A percentile compares a stretch with the other conserved stretches of the same genome.
Evolutionary conservation across 2,888 invertebrate species (phyloP).

Genomic region (Idaea aversata): DNA sequence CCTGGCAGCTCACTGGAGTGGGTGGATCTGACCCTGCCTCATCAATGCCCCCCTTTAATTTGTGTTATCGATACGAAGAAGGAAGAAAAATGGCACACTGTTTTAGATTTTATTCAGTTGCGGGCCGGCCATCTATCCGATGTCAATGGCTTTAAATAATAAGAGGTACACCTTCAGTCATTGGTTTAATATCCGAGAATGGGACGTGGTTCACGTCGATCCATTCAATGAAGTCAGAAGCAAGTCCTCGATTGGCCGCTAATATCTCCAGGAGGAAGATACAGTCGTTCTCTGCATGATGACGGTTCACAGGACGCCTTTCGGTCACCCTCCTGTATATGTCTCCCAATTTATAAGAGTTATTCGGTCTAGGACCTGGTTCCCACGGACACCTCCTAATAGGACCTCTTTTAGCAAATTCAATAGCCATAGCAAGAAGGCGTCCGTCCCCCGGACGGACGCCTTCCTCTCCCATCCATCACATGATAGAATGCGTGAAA

Average conservation of each 20-base stretch:
- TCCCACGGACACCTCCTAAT: conserved; percentile 45
- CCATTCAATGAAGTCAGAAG: conserved; percentile 81
- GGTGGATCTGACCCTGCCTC: too few relatives aligned
- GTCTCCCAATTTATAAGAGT: conserved; percentile 75
- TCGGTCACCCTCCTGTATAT: conserved; percentile 79
- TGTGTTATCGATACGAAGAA: too few relatives aligned
- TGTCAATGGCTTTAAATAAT: too few relatives aligned
- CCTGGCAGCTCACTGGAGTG: too few relatives aligned
- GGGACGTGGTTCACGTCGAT: conserved; percentile 47
- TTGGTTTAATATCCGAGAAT: conserved; percentile 54
- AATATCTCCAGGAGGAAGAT: conserved; percentile 81
- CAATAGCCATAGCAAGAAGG: too few relatives aligned
- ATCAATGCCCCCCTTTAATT: too few relatives aligned
- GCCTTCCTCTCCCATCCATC: conserved; percentile 7
- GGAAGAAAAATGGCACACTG: too few relatives aligned
- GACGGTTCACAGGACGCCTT: conserved; percentile 65
- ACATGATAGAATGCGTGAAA: conserved; percentile 69
- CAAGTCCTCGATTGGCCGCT: conserved; percentile 52
- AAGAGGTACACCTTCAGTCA: conserved; percentile 54
- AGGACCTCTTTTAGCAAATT: too few relatives aligned
- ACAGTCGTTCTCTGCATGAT: conserved; percentile 86
- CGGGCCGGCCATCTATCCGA: too few relatives aligned
- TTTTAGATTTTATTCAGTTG: too few relatives aligned
- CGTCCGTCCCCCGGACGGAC: too few relatives aligned
- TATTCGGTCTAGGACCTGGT: conserved; percentile 35